phyloP scores from a whole-genome alignment of 2,113 vertebrate species.

The Pterophyllum scalare region DNA sequence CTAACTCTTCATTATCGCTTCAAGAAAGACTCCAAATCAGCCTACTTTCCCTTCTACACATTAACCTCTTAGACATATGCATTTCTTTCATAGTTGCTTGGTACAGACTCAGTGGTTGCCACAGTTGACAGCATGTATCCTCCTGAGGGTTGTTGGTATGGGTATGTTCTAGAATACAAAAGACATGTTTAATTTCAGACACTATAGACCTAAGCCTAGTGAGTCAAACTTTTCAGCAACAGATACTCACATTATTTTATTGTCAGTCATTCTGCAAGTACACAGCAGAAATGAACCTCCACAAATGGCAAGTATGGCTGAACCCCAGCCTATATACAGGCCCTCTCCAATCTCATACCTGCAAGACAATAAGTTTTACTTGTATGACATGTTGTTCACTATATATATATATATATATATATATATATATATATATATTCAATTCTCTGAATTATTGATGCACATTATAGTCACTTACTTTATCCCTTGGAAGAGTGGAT shows the following conservation, averaged over 20 bases:
- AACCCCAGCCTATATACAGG: slow-evolving; percentile 83
- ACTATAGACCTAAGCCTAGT: not conserved
- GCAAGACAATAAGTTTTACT: not conserved
- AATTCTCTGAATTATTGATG: not conserved
- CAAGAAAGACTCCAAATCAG: not conserved
- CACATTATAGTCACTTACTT: slow-evolving; percentile 81
- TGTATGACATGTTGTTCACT: too few relatives aligned
- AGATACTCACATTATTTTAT: slow-evolving; percentile 69
- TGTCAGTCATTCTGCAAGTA: slow-evolving; percentile 47
- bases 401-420: too few relatives aligned
- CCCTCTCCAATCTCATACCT: slow-evolving; percentile 83
- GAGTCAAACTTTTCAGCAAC: not conserved
- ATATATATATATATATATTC: too few relatives aligned
- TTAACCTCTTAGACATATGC: slow-evolving; percentile 74
- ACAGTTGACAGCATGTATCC: slow-evolving; percentile 39
- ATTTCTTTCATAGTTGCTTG: slow-evolving; percentile 74
- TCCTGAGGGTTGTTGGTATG: slow-evolving; percentile 59
- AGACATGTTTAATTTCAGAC: not conserved
- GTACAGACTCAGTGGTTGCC: slow-evolving; percentile 34
- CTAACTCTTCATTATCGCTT: not conserved
- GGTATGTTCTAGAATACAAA: slow-evolving; percentile 54
- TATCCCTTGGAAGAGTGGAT: slow-evolving; percentile 83
- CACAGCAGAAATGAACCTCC: slow-evolving; percentile 74
- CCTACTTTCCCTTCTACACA: not conserved
- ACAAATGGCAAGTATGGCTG: slow-evolving; percentile 73